These are phyloP conservation scores for Anarhynchus alexandrinus DNA, from an alignment of 2,113 vertebrate genomes.

Conservation along the genomic window DNA sequence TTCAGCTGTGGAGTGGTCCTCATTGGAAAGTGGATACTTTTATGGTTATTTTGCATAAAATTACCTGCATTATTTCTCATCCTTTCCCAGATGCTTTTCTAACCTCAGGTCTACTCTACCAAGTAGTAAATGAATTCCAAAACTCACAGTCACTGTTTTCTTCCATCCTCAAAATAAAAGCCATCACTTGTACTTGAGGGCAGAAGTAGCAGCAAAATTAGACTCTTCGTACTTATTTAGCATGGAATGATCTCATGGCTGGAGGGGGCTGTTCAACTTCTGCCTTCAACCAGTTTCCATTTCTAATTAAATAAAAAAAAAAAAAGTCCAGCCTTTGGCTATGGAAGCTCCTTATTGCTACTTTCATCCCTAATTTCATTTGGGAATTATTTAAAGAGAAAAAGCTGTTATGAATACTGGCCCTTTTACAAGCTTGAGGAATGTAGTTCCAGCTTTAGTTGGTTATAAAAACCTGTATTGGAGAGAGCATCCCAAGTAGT, in stretches of 20 bases:
- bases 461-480: not conserved
- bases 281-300: not conserved
- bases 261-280: not conserved
- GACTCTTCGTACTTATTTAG: not conserved
- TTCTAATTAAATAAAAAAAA: not conserved
- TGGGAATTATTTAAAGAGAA: not conserved
- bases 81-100: not conserved
- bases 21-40: no score
- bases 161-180: not conserved
- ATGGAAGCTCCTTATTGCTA: not conserved
- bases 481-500: not conserved
- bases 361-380: not conserved
- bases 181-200: not conserved
- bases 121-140: not conserved
- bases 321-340: not conserved
- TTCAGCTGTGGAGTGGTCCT: not conserved
- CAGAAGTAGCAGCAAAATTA: not conserved
- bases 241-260: not conserved
- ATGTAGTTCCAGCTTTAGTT: not conserved
- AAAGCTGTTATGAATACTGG: not conserved
- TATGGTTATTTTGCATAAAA: not conserved
- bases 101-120: not conserved
- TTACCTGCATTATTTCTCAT: not conserved
- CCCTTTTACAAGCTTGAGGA: not conserved
- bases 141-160: not conserved